These are phyloP conservation scores for Bombus huntii DNA, from an alignment of 1,140 invertebrate genomes.

Conservation along the genomic window DNA sequence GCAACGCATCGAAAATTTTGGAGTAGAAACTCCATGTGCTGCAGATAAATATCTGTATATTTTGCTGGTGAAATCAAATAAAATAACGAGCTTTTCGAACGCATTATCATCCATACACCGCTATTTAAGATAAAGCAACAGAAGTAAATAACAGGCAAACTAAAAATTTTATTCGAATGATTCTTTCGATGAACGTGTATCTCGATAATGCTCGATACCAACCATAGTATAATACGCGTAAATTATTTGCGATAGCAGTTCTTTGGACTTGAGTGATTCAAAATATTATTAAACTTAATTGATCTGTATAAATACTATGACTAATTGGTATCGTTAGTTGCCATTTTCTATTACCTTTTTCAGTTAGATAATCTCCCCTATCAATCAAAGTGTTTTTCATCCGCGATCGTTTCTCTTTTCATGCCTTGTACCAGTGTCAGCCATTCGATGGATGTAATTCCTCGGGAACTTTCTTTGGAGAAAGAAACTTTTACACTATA, in stretches of 20 bases:
- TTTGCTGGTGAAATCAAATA: no score
- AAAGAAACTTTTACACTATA: not conserved
- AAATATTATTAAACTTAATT: not conserved
- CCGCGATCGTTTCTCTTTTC: not conserved
- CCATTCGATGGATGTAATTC: not conserved
- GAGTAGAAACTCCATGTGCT: no score
- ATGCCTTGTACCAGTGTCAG: not conserved
- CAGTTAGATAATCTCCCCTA: not conserved
- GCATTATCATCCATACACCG: no score
- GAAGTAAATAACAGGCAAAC: not conserved
- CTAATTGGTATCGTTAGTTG: not conserved
- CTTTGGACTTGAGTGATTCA: not conserved
- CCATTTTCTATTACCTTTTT: not conserved
- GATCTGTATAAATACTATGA: not conserved
- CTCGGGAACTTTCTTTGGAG: not conserved
- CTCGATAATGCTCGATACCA: not conserved
- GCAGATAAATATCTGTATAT: no score
- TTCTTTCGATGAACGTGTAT: not conserved
- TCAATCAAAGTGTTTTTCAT: constrained; percentile 2
- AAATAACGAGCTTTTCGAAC: no score
- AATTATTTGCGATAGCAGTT: no score
- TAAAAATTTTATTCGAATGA: no score
- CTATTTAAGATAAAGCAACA: not conserved
- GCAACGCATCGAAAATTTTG: no score
- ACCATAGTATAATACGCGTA: not conserved